These are phyloP conservation scores for Drosophila eugracilis DNA, from an alignment of 1,140 invertebrate genomes.

Conservation along the genomic window DNA sequence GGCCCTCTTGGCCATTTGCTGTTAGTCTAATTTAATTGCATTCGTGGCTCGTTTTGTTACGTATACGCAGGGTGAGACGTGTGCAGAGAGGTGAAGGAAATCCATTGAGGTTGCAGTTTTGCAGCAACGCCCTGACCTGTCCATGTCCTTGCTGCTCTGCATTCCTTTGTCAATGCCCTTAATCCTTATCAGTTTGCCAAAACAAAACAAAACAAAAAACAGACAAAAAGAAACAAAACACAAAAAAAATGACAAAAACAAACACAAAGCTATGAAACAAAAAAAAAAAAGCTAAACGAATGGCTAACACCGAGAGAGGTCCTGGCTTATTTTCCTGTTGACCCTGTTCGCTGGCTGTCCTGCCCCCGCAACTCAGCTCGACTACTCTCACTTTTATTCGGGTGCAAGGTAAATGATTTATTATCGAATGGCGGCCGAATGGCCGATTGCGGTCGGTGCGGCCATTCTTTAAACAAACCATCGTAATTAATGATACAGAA, in stretches of 20 bases:
- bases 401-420: constrained; percentile 65
- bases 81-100: constrained; percentile 1
- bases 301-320: constrained; percentile 14
- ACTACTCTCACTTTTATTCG: constrained; percentile 42
- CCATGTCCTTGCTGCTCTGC: constrained; percentile 41
- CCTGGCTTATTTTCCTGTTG: constrained; percentile 34
- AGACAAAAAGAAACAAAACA: background rate
- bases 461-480: constrained; percentile 49
- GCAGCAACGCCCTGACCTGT: constrained; percentile 32
- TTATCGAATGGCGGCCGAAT: constrained; percentile 43
- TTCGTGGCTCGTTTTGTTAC: constrained; percentile 48
- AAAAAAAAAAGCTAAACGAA: constrained; percentile 23
- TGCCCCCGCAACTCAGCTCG: constrained; percentile 7
- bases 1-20: constrained; percentile 49
- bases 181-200: constrained; percentile 67
- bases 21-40: constrained; percentile 67
- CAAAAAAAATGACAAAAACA: background rate
- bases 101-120: constrained; percentile 47
- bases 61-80: constrained; percentile 37
- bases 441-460: constrained; percentile 27
- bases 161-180: constrained; percentile 51
- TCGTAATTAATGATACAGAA: constrained; percentile 54
- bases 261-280: constrained; percentile 24
- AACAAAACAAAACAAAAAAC: constrained; percentile 10
- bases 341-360: too few species aligned